These are phyloP conservation scores for Phocides pigmalion DNA, from an alignment of 1,140 invertebrate genomes.

Conservation along the genomic window DNA sequence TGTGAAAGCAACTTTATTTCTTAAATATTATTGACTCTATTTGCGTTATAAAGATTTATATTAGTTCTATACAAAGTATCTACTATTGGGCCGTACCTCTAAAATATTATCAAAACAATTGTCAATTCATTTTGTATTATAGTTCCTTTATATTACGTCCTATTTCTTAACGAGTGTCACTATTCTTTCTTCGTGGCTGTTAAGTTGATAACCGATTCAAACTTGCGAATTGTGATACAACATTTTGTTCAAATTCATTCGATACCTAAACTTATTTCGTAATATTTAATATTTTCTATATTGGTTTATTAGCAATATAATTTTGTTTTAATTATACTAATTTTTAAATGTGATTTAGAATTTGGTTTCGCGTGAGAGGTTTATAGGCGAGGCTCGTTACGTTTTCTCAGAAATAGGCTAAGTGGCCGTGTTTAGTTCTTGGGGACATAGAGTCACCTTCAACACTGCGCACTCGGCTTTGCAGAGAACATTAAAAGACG, in stretches of 20 bases:
- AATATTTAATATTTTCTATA: constrained; percentile 58
- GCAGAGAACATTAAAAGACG: constrained; percentile 20
- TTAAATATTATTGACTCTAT: constrained; percentile 6
- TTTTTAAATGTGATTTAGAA: constrained; percentile 79
- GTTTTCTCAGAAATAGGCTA: neutral
- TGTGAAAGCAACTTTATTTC: constrained; percentile 9
- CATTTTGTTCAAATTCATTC: constrained; percentile 33
- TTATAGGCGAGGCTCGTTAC: constrained; percentile 46
- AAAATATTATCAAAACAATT: constrained; percentile 29
- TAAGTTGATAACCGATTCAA: constrained; percentile 16
- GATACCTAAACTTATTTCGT: constrained; percentile 52
- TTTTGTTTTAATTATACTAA: constrained; percentile 59
- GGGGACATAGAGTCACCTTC: constrained; percentile 15
- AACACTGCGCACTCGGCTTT: constrained; percentile 13
- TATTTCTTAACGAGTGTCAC: constrained; percentile 1
- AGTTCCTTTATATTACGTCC: constrained; percentile 3
- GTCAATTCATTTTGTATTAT: constrained; percentile 13
- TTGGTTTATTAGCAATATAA: constrained; percentile 61
- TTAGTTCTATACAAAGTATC: constrained; percentile 37
- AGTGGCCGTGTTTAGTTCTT: constrained; percentile 19
- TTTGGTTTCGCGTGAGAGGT: constrained; percentile 68
- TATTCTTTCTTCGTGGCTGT: neutral
- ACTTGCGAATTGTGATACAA: constrained; percentile 33
- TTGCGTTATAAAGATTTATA: constrained; percentile 38
- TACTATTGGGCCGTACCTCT: constrained; percentile 26